Conservation (phyloP, 2,113 vertebrate species). For the Hylia prasina region DNA sequence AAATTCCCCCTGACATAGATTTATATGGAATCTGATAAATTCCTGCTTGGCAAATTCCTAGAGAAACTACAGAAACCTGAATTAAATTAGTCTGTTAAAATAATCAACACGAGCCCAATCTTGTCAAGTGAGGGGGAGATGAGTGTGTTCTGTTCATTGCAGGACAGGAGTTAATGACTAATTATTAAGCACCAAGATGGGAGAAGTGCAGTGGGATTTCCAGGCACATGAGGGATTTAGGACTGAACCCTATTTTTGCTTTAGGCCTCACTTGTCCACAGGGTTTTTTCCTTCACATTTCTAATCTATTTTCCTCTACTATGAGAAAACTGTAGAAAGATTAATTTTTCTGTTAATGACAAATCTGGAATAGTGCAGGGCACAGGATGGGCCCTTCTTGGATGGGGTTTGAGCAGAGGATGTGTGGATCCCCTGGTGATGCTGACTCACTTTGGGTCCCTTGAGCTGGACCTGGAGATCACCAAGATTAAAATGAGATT, state of each 20-base stretch:
- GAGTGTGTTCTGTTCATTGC: not conserved
- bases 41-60: constrained; percentile 40
- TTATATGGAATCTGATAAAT: constrained; percentile 60
- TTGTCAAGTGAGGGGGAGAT: not conserved
- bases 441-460: rapidly evolving
- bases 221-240: not conserved
- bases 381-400: no score
- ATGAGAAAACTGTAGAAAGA: not conserved
- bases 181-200: constrained; percentile 20
- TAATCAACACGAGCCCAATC: not conserved
- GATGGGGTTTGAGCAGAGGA: rapidly evolving
- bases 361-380: not conserved
- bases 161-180: constrained; percentile 32
- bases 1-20: constrained; percentile 29
- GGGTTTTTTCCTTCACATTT: not conserved
- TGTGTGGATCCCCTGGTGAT: rapidly evolving
- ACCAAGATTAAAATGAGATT: not conserved
- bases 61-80: constrained; percentile 50
- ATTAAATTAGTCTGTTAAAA: constrained; percentile 50
- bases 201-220: constrained; percentile 14
- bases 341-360: not conserved
- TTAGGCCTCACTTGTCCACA: not conserved
- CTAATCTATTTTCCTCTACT: not conserved
- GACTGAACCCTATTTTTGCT: not conserved
- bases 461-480: not conserved